These are phyloP conservation scores for Anseranas semipalmata DNA, from an alignment of 2,113 vertebrate genomes.

Conservation along the genomic window DNA sequence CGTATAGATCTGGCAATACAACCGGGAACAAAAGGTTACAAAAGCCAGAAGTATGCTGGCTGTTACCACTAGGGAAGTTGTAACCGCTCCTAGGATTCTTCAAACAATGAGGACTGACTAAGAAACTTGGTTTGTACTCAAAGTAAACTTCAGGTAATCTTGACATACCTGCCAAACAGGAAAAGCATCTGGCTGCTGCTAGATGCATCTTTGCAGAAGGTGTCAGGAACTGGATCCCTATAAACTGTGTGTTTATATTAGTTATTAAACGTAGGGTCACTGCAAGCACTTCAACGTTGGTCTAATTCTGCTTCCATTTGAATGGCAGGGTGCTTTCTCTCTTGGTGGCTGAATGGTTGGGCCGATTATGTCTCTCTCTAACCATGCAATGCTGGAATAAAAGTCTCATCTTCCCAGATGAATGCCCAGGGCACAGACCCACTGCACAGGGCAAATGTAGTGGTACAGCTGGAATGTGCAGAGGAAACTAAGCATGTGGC, in stretches of 20 bases:
- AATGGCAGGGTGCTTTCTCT: not conserved
- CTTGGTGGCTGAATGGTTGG: not conserved
- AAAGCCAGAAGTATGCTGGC: not conserved
- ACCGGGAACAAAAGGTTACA: not conserved
- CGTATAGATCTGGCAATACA: not conserved
- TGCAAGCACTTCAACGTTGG: rapidly evolving
- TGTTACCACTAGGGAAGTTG: not conserved
- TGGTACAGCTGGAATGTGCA: not conserved
- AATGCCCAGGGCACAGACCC: not conserved
- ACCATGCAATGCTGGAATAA: rapidly evolving
- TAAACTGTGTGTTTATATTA: not conserved
- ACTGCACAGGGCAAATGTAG: not conserved
- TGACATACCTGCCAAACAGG: not conserved
- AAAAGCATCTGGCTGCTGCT: not conserved
- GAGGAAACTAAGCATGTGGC: not conserved
- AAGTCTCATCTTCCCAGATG: not conserved
- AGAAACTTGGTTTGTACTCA: not conserved
- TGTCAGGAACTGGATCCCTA: not conserved
- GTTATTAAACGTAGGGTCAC: not conserved
- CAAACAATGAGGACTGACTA: not conserved
- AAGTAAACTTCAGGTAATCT: not conserved
- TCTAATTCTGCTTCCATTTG: not conserved
- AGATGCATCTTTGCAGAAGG: not conserved
- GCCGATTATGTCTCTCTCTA: rapidly evolving
- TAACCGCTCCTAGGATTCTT: not conserved